Conservation (phyloP, 30 jellyfish, hydroid and myxozoan genomes). For the Hydractinia echinata region DNA sequence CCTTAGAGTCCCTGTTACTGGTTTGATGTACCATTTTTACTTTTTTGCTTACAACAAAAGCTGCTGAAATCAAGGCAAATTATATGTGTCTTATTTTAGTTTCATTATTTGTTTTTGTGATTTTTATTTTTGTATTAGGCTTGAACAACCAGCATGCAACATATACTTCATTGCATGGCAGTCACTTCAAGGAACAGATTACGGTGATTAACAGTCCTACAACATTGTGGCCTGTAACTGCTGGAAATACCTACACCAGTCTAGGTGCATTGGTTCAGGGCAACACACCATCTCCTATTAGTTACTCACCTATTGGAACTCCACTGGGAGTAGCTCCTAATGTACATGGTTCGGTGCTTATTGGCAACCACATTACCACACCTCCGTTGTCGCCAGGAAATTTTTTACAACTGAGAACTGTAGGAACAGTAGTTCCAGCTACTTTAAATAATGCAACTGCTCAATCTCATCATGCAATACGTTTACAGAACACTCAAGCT, state of each 20-base stretch:
- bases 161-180: too few species aligned
- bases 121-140: too few species aligned
- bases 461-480: too few species aligned
- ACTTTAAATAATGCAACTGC: not conserved
- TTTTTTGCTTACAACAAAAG: too few species aligned
- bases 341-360: not conserved
- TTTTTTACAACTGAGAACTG: not conserved
- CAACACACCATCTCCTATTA: conserved; percentile 34
- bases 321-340: conserved; percentile 3
- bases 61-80: too few species aligned
- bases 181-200: conserved; percentile 6
- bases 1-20: too few species aligned
- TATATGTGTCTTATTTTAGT: too few species aligned
- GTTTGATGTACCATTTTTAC: too few species aligned
- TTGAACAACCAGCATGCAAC: too few species aligned
- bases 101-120: too few species aligned
- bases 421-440: conserved; percentile 1
- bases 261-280: conserved; percentile 4
- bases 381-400: conserved; percentile 6
- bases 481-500: too few species aligned
- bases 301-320: conserved; percentile 19
- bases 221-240: conserved; percentile 34
- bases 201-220: conserved; percentile 23
- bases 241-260: conserved; percentile 9
- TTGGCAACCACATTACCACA: not conserved